Percentiles rank a stretch among this genome's conserved stretches.
Evolutionary conservation across 2,113 vertebrate species (phyloP).

Genomic region (Candoia aspera): DNA sequence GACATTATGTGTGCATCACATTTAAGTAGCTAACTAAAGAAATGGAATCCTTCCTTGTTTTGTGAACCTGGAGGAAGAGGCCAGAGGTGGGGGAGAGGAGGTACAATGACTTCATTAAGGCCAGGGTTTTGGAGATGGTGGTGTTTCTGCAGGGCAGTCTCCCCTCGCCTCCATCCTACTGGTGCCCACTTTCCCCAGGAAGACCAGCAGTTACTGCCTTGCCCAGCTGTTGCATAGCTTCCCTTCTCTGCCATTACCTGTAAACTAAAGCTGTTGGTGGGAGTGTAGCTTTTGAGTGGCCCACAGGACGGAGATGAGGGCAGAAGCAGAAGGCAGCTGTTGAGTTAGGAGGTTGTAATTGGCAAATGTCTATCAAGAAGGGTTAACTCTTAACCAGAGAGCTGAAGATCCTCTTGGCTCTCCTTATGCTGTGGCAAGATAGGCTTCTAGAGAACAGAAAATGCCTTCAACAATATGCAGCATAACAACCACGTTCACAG

Average conservation of each 20-base stretch:
- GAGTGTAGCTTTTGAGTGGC: not conserved
- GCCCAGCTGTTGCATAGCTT: not conserved
- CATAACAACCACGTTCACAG: not conserved
- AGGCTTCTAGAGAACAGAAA: not conserved
- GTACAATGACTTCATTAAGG: slow-evolving; percentile 10
- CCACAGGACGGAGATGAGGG: not conserved
- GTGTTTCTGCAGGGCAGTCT: not conserved
- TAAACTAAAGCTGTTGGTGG: not conserved
- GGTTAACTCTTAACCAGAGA: not conserved
- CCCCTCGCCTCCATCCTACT: too few relatives aligned
- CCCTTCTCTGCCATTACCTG: not conserved
- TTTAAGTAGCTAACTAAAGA: slow-evolving; percentile 23
- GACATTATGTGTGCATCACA: slow-evolving; percentile 16
- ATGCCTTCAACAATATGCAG: not conserved
- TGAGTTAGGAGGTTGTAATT: not conserved
- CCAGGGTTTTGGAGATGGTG: not conserved
- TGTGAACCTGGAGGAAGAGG: slow-evolving; percentile 1
- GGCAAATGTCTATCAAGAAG: not conserved
- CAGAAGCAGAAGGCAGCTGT: slow-evolving; percentile 3
- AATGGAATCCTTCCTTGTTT: not conserved
- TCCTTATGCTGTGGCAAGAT: not conserved
- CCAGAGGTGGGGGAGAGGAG: not conserved
- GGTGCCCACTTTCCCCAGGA: not conserved
- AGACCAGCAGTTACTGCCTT: not conserved
- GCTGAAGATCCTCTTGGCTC: not conserved